Percentiles rank a stretch among this genome's conserved stretches.
These are phyloP conservation scores for Todiramphus chloris DNA, from an alignment of 2,113 vertebrate genomes.

Conservation along the genomic window DNA sequence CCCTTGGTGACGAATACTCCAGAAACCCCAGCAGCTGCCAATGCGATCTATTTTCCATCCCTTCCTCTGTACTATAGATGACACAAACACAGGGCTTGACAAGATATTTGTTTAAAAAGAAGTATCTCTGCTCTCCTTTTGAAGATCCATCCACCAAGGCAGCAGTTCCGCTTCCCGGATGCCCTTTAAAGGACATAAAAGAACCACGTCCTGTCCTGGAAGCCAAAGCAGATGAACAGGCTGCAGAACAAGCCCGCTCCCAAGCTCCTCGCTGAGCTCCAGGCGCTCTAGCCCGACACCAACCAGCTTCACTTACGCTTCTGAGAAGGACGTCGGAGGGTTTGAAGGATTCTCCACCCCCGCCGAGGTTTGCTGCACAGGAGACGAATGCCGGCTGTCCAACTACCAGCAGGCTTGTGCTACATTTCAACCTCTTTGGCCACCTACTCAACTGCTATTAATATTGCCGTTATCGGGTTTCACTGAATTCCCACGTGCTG, in stretches of 20 bases:
- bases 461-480: conserved; percentile 70
- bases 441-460: conserved; percentile 69
- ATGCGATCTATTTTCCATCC: background rate
- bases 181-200: background rate
- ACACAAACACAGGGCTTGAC: background rate
- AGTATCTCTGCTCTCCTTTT: background rate
- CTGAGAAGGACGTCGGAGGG: accelerated
- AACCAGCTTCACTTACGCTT: background rate
- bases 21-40: conserved; percentile 34
- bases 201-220: background rate
- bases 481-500: conserved; percentile 51
- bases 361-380: accelerated
- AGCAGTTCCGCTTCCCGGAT: background rate
- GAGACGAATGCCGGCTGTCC: background rate
- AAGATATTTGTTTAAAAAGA: background rate
- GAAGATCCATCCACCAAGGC: background rate
- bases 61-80: background rate
- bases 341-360: background rate
- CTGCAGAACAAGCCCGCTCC: background rate
- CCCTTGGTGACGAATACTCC: background rate
- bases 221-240: background rate
- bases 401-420: background rate
- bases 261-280: accelerated
- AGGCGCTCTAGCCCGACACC: accelerated
- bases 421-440: conserved; percentile 52